Evolutionary conservation across 2,113 vertebrate genomes (phyloP).

Genomic region (Colinus virginianus): DNA sequence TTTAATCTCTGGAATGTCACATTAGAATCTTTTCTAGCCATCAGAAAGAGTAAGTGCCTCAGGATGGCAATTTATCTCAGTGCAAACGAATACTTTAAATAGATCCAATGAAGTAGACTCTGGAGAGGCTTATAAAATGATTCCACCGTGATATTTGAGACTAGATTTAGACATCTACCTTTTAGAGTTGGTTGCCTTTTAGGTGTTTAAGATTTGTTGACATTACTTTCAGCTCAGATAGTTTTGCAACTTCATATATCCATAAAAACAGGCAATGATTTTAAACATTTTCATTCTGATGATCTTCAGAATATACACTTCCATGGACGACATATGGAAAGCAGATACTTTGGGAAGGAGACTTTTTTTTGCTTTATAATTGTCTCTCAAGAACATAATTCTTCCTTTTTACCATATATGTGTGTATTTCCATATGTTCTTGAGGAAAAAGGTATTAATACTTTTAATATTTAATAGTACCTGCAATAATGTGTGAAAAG

Average conservation of each 20-base stretch:
- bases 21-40: not conserved
- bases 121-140: not conserved
- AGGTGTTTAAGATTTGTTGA: not conserved
- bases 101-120: not conserved
- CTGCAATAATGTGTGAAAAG: constrained; percentile 42
- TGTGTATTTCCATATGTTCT: not conserved
- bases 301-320: not conserved
- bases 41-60: not conserved
- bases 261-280: not conserved
- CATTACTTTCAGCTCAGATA: not conserved
- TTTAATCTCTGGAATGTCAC: constrained; percentile 1
- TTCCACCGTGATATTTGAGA: not conserved
- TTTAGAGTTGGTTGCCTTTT: not conserved
- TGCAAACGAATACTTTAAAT: not conserved
- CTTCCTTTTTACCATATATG: not conserved
- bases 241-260: not conserved
- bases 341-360: not conserved
- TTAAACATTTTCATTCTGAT: not conserved
- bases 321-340: not conserved
- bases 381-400: constrained; percentile 24
- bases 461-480: constrained; percentile 50
- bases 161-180: not conserved
- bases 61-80: not conserved
- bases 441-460: not conserved
- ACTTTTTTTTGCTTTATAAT: not conserved